Evolutionary conservation across 64 coral and sea anemone genomes (phyloP).

Genomic region (Pocillopora verrucosa): DNA sequence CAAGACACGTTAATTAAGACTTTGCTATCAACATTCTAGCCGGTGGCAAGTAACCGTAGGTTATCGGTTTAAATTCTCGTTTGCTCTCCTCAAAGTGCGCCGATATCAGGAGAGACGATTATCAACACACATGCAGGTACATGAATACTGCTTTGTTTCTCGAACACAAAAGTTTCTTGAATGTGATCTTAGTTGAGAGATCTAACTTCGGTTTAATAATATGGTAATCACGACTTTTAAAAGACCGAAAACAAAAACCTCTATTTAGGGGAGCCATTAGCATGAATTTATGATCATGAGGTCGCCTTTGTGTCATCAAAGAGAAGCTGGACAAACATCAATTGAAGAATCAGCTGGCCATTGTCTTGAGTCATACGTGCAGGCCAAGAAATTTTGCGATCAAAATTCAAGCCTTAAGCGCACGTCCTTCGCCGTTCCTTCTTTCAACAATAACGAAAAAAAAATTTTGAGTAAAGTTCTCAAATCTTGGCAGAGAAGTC

Average conservation of each 20-base stretch:
- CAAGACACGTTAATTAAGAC: too few species aligned
- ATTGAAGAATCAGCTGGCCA: background rate
- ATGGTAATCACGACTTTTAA: background rate
- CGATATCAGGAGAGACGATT: too few species aligned
- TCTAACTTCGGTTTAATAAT: background rate
- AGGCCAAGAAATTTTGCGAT: background rate
- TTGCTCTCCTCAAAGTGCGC: too few species aligned
- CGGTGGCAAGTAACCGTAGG: too few species aligned
- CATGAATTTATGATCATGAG: conserved; percentile 6
- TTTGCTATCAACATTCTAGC: too few species aligned
- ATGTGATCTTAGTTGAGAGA: background rate
- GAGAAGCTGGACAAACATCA: background rate
- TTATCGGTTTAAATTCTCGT: too few species aligned
- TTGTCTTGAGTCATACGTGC: background rate
- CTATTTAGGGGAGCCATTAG: background rate
- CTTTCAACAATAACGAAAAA: background rate
- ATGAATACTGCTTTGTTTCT: background rate
- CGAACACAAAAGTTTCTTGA: background rate
- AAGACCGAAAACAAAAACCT: background rate
- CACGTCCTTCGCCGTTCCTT: background rate
- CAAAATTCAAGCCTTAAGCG: background rate
- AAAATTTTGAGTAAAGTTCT: too few species aligned
- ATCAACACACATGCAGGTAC: background rate
- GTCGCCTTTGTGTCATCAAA: background rate
- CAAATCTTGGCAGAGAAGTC: background rate